A percentile compares a stretch with the other conserved stretches of the same genome.
phyloP scores from a whole-genome alignment of 2,113 vertebrate genomes.

The Cheirogaleus medius region DNA sequence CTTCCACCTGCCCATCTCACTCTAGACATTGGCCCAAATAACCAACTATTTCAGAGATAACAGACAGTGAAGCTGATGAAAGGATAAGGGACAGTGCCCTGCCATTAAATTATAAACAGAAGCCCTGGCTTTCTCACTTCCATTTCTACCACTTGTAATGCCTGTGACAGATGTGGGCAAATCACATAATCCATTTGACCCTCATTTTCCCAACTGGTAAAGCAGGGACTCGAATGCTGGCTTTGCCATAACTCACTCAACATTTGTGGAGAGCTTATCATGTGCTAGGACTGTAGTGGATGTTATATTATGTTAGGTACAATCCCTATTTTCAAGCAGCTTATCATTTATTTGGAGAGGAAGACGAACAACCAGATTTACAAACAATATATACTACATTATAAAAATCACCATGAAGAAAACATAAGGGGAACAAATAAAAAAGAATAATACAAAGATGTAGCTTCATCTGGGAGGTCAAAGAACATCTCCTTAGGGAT shows the following conservation, averaged over 20 bases:
- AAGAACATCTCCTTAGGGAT: conserved; percentile 18
- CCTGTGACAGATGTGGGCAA: background rate
- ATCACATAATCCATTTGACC: background rate
- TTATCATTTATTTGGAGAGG: background rate
- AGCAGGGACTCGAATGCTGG: background rate
- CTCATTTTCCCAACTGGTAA: background rate
- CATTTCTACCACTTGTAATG: background rate
- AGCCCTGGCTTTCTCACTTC: background rate
- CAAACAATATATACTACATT: background rate
- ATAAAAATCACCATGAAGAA: background rate
- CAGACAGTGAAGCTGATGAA: background rate
- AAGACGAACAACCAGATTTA: background rate
- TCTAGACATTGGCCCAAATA: background rate
- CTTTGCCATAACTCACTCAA: background rate
- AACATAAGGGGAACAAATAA: background rate
- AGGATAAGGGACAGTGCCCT: background rate
- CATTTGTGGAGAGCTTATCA: background rate
- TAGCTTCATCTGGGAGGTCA: background rate
- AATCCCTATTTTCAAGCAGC: background rate
- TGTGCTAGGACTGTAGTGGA: background rate
- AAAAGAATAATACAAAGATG: background rate
- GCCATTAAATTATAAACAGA: background rate
- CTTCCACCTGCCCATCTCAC: background rate
- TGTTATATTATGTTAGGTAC: background rate
- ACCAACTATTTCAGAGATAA: background rate